phyloP scores from a whole-genome alignment of 2,888 invertebrate genomes.

The Trichogramma dendrolimi region DNA sequence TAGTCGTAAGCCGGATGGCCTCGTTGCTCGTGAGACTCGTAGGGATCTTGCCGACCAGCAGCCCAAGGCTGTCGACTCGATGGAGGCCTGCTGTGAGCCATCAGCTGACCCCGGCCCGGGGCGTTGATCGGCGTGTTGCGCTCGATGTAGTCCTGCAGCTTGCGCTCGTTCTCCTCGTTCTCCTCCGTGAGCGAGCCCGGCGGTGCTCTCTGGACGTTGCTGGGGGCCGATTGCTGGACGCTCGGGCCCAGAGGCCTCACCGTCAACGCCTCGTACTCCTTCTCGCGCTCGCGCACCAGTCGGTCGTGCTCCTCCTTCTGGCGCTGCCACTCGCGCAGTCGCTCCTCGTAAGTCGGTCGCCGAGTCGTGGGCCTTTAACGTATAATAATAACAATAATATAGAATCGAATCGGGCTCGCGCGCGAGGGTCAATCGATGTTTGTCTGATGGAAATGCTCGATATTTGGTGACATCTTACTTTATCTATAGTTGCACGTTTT shows the following conservation, averaged over 20 bases:
- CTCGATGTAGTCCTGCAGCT: slow-evolving; percentile 39
- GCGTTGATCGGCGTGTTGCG: slow-evolving; percentile 38
- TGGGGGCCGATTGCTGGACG: not conserved
- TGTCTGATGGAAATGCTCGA: no score
- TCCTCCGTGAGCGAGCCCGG: slow-evolving; percentile 6
- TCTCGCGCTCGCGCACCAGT: slow-evolving; percentile 11
- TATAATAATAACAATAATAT: no score
- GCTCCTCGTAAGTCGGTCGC: slow-evolving; percentile 11
- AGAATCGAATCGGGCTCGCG: no score
- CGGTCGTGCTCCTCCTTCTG: slow-evolving; percentile 16
- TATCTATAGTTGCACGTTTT: no score
- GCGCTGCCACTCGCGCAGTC: slow-evolving; percentile 8
- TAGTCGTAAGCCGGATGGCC: not conserved
- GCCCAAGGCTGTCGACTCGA: no score
- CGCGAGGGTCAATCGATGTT: no score
- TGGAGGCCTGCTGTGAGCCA: no score
- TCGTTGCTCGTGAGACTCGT: not conserved
- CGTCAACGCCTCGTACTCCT: not conserved
- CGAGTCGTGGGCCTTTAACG: slow-evolving; percentile 1
- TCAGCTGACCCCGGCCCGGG: no score
- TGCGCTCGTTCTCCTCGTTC: slow-evolving; percentile 32
- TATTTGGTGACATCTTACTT: no score
- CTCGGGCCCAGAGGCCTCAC: not conserved
- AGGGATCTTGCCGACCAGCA: not conserved
- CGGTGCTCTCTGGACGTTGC: slow-evolving; percentile 2